Conservation (phyloP, 2,888 invertebrate species). For the Mesochorus sp. region DNA sequence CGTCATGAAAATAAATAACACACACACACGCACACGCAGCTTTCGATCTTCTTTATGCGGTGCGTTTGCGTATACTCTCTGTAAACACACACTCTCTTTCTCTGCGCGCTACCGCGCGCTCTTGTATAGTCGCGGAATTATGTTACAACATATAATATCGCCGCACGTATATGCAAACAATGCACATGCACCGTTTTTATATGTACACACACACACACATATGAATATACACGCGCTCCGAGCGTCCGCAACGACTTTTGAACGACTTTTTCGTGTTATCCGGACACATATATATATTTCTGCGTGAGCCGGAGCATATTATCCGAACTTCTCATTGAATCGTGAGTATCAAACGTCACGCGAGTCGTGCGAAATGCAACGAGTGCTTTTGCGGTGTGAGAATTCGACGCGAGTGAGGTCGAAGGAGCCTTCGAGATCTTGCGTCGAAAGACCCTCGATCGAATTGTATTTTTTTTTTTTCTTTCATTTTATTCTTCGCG, state of each 20-base stretch:
- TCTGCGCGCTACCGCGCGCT: constrained; percentile 39
- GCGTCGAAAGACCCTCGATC: neutral
- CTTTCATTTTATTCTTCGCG: too few species aligned
- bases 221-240: neutral
- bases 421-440: neutral
- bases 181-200: neutral
- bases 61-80: constrained; percentile 40
- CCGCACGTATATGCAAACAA: neutral
- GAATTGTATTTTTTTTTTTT: too few species aligned
- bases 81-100: constrained; percentile 34
- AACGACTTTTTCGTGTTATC: neutral
- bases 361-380: constrained; percentile 17
- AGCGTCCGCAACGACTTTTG: constrained; percentile 1
- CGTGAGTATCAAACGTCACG: constrained; percentile 40
- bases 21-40: too few species aligned
- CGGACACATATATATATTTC: too few species aligned
- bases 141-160: constrained; percentile 1
- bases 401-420: constrained; percentile 9
- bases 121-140: constrained; percentile 13
- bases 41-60: constrained; percentile 34
- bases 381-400: neutral
- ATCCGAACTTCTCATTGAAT: constrained; percentile 48
- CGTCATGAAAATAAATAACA: constrained; percentile 33
- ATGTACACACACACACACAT: neutral
- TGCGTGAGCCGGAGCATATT: neutral